Conservation (phyloP, 2,113 vertebrate species). For the Macaca fascicularis region T2T-MFA8v1.1 NC_088381.1:11413001-11413500, state of each 20-base stretch:
- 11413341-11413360: background rate
- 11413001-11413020: background rate
- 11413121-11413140: background rate
- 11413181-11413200: background rate
- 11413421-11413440: no score
- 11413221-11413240: background rate
- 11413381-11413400: background rate
- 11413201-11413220: background rate
- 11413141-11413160: background rate
- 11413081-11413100: background rate
- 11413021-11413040: background rate
- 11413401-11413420: background rate
- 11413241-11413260: slow-evolving; percentile 12
- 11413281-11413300: background rate
- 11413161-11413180: background rate
- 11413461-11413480: no score
- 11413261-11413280: background rate
- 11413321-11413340: background rate
- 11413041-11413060: no score
- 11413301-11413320: slow-evolving; percentile 48
- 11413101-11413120: background rate
- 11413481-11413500: no score
- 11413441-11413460: no score
- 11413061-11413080: background rate
- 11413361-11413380: slow-evolving; percentile 40